Conservation (phyloP, 2,797 vertebrate genomes). For the Galaxias olidus region DNA sequence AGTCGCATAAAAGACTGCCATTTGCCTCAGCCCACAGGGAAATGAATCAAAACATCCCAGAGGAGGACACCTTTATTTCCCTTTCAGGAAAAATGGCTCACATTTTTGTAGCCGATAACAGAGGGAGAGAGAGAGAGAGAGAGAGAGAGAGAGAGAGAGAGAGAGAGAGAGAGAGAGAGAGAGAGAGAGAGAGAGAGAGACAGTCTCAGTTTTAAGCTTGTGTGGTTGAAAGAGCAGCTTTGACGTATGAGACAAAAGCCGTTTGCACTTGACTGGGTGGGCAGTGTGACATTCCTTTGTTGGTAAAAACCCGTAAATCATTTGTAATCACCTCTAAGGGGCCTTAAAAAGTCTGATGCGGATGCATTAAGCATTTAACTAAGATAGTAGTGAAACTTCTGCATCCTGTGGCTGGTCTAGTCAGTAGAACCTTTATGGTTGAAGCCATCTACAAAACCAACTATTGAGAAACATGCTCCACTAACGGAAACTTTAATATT, state of each 20-base stretch:
- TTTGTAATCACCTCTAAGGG: slow-evolving; percentile 39
- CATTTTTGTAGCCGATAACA: slow-evolving; percentile 58
- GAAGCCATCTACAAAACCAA: no score
- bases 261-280: slow-evolving; percentile 13
- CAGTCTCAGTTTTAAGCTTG: neutral
- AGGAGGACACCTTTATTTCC: slow-evolving; percentile 61
- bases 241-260: slow-evolving; percentile 46
- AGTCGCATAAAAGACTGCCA: slow-evolving; percentile 32
- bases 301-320: slow-evolving; percentile 44
- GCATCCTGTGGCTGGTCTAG: no score
- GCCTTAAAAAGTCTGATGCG: slow-evolving; percentile 7
- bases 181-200: neutral
- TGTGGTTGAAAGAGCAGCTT: slow-evolving; percentile 25
- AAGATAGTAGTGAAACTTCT: no score
- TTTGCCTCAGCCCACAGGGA: slow-evolving; percentile 43
- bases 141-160: neutral
- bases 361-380: slow-evolving; percentile 12
- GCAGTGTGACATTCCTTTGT: slow-evolving; percentile 26
- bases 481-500: no score
- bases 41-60: slow-evolving; percentile 57
- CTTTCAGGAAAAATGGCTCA: slow-evolving; percentile 43
- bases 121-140: slow-evolving; percentile 33
- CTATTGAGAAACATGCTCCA: no score
- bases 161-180: slow-evolving; percentile 8
- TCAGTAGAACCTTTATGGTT: no score